A percentile compares a stretch with the other conserved stretches of the same genome.
Conservation (phyloP, 2,113 vertebrate species). For the Nothobranchius kuhntae region DNA sequence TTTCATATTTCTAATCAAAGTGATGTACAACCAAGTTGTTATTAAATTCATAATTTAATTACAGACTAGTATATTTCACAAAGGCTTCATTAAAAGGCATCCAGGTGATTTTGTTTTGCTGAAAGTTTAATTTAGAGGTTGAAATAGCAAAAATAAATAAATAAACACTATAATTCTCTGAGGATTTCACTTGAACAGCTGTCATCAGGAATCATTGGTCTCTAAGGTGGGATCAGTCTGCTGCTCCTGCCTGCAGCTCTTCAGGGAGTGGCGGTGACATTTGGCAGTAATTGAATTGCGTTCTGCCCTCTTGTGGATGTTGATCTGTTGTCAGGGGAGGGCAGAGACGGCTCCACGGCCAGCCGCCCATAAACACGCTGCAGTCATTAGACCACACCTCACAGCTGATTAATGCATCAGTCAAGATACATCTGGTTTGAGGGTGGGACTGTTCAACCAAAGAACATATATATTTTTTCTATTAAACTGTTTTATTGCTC, state of each 20-base stretch:
- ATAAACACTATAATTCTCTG: not conserved
- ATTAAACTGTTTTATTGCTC: not conserved
- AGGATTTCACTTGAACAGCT: not conserved
- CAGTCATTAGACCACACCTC: not conserved
- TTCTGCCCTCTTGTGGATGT: slow-evolving; percentile 79
- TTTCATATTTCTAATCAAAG: too few species aligned
- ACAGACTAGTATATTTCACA: too few species aligned
- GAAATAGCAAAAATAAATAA: too few species aligned
- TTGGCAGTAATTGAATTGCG: slow-evolving; percentile 59
- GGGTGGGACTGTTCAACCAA: too few species aligned
- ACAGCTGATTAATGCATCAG: not conserved
- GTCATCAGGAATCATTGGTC: slow-evolving; percentile 1
- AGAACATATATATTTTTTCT: not conserved
- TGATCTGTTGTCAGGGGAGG: slow-evolving; percentile 32
- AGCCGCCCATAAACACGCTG: slow-evolving; percentile 20
- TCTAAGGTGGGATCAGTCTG: slow-evolving; percentile 11
- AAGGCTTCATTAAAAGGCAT: too few species aligned
- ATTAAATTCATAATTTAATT: too few species aligned
- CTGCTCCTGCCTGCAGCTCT: slow-evolving; percentile 35
- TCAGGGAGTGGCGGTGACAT: slow-evolving; percentile 32
- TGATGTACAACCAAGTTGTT: too few species aligned
- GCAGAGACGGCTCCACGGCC: slow-evolving; percentile 3
- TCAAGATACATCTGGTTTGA: not conserved
- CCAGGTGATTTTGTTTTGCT: too few species aligned
- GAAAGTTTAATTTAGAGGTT: too few species aligned